Percentiles rank a stretch among this genome's conserved stretches.
phyloP scores from a whole-genome alignment of 2,797 vertebrate genomes.

The Erethizon dorsatum region DNA sequence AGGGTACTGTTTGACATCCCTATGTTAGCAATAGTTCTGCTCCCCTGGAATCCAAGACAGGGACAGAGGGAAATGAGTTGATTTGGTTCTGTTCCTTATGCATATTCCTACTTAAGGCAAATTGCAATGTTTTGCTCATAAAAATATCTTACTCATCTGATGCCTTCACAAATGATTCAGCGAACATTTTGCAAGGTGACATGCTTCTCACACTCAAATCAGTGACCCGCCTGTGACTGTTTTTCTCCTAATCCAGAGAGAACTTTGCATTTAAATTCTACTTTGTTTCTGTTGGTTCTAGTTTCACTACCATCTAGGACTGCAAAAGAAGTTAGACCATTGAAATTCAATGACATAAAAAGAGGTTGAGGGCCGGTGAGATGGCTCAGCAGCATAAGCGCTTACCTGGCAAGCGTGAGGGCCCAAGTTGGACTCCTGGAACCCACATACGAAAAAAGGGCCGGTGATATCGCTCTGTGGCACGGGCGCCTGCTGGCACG shows the following conservation, averaged over 20 bases:
- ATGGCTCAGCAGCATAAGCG: no score
- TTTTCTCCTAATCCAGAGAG: not conserved
- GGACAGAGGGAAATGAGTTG: not conserved
- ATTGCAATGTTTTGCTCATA: not conserved
- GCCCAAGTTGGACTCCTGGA: no score
- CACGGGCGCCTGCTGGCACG: no score
- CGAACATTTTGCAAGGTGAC: not conserved
- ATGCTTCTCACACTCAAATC: not conserved
- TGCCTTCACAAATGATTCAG: not conserved
- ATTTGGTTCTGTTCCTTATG: not conserved
- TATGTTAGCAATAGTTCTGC: not conserved
- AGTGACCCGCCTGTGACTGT: not conserved
- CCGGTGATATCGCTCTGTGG: no score
- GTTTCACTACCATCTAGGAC: not conserved
- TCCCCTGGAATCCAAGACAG: not conserved
- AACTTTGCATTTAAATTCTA: not conserved
- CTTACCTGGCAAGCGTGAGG: no score
- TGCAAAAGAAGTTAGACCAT: not conserved
- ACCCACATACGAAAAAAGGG: no score
- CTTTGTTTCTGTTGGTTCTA: not conserved
- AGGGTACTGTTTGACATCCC: not conserved
- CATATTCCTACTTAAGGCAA: not conserved
- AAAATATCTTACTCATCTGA: constrained; percentile 28
- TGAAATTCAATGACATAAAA: not conserved
- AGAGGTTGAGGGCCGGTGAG: no score